Evolutionary conservation across 2,797 vertebrate genomes (phyloP), one percentile per base, ranked within the genome.

Genomic region (Huso huso): DNA sequence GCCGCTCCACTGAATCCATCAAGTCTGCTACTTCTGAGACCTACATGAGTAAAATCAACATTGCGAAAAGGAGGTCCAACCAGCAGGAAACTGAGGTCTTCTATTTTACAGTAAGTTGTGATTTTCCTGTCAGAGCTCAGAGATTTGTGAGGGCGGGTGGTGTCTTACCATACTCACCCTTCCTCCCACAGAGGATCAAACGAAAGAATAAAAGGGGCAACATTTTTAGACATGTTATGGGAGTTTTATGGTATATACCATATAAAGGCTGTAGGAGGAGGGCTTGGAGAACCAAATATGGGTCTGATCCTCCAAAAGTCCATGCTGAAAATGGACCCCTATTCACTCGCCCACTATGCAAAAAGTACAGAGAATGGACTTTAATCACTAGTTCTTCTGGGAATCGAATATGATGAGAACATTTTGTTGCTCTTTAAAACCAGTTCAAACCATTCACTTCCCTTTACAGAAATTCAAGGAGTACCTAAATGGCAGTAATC

Each of bases 31-130:
- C 94, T 10, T 96, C 95, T 0, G 96, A 99, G 83, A 95, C 94
- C 73, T 99, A 98, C 81, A 99, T 99, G 95, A 99, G 96, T 83
- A 98, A 96, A 81, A 84, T 91, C 66, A 99, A 94, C 84, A 90
- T 98, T 0, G 85, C 89, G 62, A 98, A 97, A 82, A 90, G 96
- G 77, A 88, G 95, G 76, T 88, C 93, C 83, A 98, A 98, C 83
- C 96, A 99, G 80, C 96, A 99, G 74, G 96, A 99, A 81, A 99
- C 96, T 0, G 96, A 99, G 77, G 93, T 94, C 82, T 99, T 99
- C 84, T 99, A 99, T 78, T 99, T 99, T 71, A 95, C 94, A 5
- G 96, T 96, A 82, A 92, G 93, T 88, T 66, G 6, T 48, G 66
- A 37, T 37, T 4, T 37, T 37, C 37, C 37, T 37, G 37, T 37